Base-by-base conservation (phyloP, 2,888 invertebrate genomes). In the Acutogordius australiensis region DNA sequence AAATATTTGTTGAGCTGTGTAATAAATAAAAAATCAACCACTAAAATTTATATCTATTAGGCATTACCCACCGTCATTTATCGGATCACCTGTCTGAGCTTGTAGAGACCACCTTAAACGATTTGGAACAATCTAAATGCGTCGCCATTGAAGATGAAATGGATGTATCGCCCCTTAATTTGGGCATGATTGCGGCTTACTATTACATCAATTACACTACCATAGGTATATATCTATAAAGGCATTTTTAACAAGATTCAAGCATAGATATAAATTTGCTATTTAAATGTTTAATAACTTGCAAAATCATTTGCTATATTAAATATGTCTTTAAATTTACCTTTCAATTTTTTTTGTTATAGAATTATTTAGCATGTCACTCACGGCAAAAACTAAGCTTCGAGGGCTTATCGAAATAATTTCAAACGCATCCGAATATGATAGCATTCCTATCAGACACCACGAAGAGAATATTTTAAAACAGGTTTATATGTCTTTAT, bases 201-300 rank as follows among this genome's bases (percentile, higher is more conserved):
- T 99, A 99, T 72, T 97, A 97, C 73, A 97, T 97, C 67, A 91
- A 94, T 72, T 97, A 99, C 67, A 90, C 91, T 0, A 99, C 97
- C 0, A 97, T 97, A 62, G 84, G 84, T 84, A 68, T 37, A n/a
- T n/a, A n/a, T n/a, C n/a, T n/a, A n/a, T n/a, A n/a, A n/a, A n/a
- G n/a, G n/a, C n/a, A n/a, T n/a, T n/a, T n/a, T n/a, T n/a, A n/a
- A n/a, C n/a, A n/a, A n/a, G n/a, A n/a, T n/a, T n/a, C n/a, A n/a
- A n/a, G n/a, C n/a, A n/a, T n/a, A n/a, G n/a, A n/a, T n/a, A n/a
- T n/a, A n/a, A n/a, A n/a, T n/a, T n/a, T n/a, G n/a, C n/a, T n/a
- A n/a, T n/a, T n/a, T n/a, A n/a, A n/a, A n/a, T n/a, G n/a, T n/a
- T n/a, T n/a, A n/a, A n/a, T n/a, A n/a, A n/a, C n/a, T n/a, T n/a